Conservation (phyloP, 1,140 invertebrate genomes). For the Halesus radiatus region DNA sequence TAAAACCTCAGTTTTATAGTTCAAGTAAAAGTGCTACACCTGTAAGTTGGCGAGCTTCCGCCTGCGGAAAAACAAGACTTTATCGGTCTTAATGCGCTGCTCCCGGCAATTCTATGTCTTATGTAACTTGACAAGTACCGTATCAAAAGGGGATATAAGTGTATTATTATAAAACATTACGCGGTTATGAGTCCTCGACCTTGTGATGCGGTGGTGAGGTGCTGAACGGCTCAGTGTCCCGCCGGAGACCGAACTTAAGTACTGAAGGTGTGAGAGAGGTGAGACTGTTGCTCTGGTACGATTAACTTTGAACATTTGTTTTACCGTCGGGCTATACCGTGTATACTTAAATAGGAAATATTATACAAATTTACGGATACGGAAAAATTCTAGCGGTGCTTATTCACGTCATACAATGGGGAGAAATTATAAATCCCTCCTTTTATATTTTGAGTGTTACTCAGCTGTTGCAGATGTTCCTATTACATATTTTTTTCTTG, state of each 20-base stretch:
- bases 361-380: constrained; percentile 9
- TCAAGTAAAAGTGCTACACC: constrained; percentile 44
- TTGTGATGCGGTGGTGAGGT: background rate
- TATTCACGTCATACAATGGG: too few relatives aligned
- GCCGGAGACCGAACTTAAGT: background rate
- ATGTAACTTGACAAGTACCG: background rate
- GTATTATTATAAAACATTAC: too few relatives aligned
- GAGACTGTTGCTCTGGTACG: constrained; percentile 10
- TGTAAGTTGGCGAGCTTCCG: constrained; percentile 31
- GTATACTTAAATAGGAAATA: constrained; percentile 14
- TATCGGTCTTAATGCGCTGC: background rate
- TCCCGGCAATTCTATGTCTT: background rate
- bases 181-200: background rate
- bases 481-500: too few relatives aligned
- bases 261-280: constrained; percentile 13
- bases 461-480: too few relatives aligned
- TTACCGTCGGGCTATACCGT: background rate
- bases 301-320: constrained; percentile 28
- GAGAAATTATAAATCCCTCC: too few relatives aligned
- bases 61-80: constrained; percentile 14
- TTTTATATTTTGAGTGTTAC: too few relatives aligned
- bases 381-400: background rate
- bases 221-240: background rate
- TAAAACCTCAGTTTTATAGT: constrained; percentile 43
- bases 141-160: background rate